These are phyloP conservation scores for Drosophila subsilvestris DNA, from an alignment of 2,888 invertebrate species.

Conservation along the genomic window DNA sequence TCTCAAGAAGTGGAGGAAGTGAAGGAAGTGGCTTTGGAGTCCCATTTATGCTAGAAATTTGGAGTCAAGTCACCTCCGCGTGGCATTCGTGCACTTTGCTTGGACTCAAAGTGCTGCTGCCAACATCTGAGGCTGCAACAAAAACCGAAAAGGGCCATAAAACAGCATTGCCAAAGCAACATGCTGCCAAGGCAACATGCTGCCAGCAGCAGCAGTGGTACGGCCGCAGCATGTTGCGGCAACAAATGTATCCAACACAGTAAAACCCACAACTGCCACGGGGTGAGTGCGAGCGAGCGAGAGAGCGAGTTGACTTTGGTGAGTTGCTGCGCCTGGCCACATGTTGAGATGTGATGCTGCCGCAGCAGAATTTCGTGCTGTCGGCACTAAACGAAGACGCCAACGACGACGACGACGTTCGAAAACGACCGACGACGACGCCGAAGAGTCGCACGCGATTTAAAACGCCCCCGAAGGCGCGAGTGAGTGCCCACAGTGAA, in stretches of 20 bases:
- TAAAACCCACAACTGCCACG: not conserved
- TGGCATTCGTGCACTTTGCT: not conserved
- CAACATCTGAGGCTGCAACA: not conserved
- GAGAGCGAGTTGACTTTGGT: constrained; percentile 2
- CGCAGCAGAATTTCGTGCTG: not conserved
- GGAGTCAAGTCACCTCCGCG: no score
- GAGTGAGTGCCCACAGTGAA: constrained; percentile 10
- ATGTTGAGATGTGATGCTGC: not conserved
- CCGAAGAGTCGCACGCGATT: constrained; percentile 55
- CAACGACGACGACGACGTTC: constrained; percentile 34
- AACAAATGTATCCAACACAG: constrained; percentile 38
- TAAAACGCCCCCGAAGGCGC: constrained; percentile 42
- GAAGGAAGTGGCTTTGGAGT: not conserved
- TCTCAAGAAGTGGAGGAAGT: not conserved
- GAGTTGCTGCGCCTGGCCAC: constrained; percentile 7
- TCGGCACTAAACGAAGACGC: constrained; percentile 7
- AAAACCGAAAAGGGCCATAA: not conserved
- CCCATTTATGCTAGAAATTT: no score
- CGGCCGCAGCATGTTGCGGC: constrained; percentile 8
- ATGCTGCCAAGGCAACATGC: not conserved
- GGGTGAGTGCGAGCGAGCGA: not conserved
- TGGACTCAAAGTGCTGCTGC: not conserved
- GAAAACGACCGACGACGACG: constrained; percentile 71
- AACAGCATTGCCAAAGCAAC: not conserved
- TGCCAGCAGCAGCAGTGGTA: not conserved